phyloP scores from a whole-genome alignment of 2,888 invertebrate genomes.

The Eugnorisma glareosa region DNA sequence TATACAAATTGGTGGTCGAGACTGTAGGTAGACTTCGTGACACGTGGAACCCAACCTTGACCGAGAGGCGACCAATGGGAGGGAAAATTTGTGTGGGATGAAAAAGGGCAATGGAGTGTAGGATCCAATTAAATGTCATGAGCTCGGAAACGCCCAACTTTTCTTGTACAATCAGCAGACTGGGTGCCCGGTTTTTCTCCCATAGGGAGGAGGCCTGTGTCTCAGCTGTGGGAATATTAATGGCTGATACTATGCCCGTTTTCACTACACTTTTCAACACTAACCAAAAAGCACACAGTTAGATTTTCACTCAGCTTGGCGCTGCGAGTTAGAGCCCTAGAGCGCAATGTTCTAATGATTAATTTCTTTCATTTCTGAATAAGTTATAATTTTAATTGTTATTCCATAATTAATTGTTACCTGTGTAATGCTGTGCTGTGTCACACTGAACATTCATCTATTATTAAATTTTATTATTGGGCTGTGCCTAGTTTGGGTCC shows the following conservation, averaged over 20 bases:
- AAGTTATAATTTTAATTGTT: too few species aligned
- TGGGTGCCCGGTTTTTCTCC: not conserved
- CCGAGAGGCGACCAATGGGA: not conserved
- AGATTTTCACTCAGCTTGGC: not conserved
- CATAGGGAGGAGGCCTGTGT: not conserved
- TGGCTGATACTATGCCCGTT: not conserved
- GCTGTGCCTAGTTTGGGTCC: too few species aligned
- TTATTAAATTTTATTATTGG: too few species aligned
- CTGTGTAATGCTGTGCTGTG: too few species aligned
- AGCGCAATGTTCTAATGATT: not conserved
- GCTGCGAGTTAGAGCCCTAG: not conserved
- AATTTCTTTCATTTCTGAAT: too few species aligned
- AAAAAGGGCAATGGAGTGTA: constrained; percentile 9
- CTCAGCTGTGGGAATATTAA: not conserved
- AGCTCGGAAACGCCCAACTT: not conserved
- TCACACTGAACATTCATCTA: too few species aligned
- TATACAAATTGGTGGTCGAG: not conserved
- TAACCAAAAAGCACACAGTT: not conserved
- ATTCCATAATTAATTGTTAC: too few species aligned
- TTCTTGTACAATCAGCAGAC: not conserved
- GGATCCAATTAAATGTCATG: constrained; percentile 24
- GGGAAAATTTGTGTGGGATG: constrained; percentile 7
- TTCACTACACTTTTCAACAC: not conserved
- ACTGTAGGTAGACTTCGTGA: not conserved
- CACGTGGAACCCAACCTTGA: constrained; percentile 20